Base-by-base conservation (phyloP, 2,888 invertebrate species). In the Oligia latruncula region DNA sequence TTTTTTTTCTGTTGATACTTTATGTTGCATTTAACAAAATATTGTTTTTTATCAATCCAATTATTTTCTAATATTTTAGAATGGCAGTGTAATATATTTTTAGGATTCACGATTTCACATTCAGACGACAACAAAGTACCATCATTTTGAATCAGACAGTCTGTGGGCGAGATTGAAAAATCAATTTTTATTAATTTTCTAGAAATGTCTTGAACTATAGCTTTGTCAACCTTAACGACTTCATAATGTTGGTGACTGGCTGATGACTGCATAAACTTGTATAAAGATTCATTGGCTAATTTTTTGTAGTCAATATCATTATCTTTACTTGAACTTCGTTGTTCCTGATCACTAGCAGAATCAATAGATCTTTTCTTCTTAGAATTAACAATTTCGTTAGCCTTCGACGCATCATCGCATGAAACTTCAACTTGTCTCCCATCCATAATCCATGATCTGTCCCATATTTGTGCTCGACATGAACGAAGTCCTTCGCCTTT, bases 391-490 rank as follows among this genome's bases (percentile, higher is more conserved):
- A 84, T 82, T 35, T 84, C 82, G 58, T 66, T 71, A 29, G 64
- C 64, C 20, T 66, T 81, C 55, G 55, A 68, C 66, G 85, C 74
- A 55, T 92, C 90, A 60, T 93, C 89, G 84, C 95, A 95, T 49
- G 86, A 89, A 35, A 95, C 95, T 84, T 95, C 93, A 60, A 95
- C 91, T 91, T 96, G 93, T 81, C 93, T 93, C 9, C 95, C 95
- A 73, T 97, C 95, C 71, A 97, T 95, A 74, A 97, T 84, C 98
- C 98, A 98, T 6, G 97, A 97, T 88, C 96, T 95, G 72, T 97
- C 97, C 97, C 97, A 98, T 70, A 96, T 90, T 87, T 94, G 90
- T 3, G 92, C 94, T 82, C 90, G 90, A 84, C 96, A 96, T 70
- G 86, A 88, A 67, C 93, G 91, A 40, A 94, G 71, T 49, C 91